Evolutionary conservation across 2,888 invertebrate genomes (phyloP), one percentile per base, ranked within the genome.

Genomic region (Pyrochroa serraticornis): DNA sequence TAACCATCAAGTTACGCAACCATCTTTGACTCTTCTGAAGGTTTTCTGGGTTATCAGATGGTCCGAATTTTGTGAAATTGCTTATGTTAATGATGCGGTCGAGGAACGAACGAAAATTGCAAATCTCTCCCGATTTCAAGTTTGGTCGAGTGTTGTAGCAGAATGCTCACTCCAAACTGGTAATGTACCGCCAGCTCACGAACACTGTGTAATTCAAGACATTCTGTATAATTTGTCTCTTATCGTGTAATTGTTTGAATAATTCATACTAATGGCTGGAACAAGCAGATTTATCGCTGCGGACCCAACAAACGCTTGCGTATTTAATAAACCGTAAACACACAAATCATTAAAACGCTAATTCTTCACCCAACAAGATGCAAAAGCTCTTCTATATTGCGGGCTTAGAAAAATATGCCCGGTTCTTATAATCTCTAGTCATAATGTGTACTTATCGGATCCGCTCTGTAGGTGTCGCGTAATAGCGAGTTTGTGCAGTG

Each of bases 181-280:
- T 75, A 76, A 71, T 63, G 74, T 73, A 73, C 74, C 73, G 71
- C 71, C 70, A 68, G 63, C 71, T 74, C 74, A 72, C 73, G 74
- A 75, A 73, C 76, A 71, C 70, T 62, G 70, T 72, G 75, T 76
- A 77, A 77, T 76, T 77, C 75, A 76, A 72, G 71, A 71, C 70
- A 67, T 71, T 73, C 72, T 69, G 76, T 75, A 75, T 76, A 78
- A 78, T 78, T 78, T 78, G 78, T 77, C 77, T 76, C 74, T 77
- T 78, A 77, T 77, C 76, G 71, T 75, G 77, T 77, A 78, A 77
- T 77, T 78, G 77, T 77, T 77, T 78, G 78, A 77, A 78, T 78
- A 75, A 78, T 77, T 77, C 77, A 78, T 77, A 73, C 70, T 75
- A 75, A 75, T 76, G 72, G 56, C 44, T 49, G 8, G 39, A 56